phyloP scores from a whole-genome alignment of 1,140 invertebrate genomes.

The Pemphigus obesinymphae region DNA sequence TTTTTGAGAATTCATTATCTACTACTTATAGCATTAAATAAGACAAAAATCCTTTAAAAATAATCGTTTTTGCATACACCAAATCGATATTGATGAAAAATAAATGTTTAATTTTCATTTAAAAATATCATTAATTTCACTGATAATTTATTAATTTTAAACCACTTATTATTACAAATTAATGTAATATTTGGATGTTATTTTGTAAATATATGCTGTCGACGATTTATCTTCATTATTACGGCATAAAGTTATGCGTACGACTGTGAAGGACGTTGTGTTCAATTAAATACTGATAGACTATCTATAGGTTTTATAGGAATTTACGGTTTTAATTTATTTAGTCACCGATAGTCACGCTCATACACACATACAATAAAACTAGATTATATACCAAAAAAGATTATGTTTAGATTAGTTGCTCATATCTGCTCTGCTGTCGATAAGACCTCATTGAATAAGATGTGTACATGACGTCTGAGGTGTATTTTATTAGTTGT shows the following conservation, averaged over 20 bases:
- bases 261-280: background rate
- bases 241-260: background rate
- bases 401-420: background rate
- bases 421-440: background rate
- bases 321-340: background rate
- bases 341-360: background rate
- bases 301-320: background rate
- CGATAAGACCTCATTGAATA: background rate
- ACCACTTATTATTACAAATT: too few relatives aligned
- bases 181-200: too few relatives aligned
- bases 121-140: too few relatives aligned
- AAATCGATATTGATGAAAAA: too few relatives aligned
- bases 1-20: too few relatives aligned
- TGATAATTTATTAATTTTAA: too few relatives aligned
- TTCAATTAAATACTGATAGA: background rate
- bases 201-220: background rate
- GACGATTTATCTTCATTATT: background rate
- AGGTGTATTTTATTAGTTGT: background rate
- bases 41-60: too few relatives aligned
- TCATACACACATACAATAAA: too few relatives aligned
- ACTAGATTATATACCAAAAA: background rate
- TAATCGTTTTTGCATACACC: too few relatives aligned
- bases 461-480: background rate
- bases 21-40: too few relatives aligned
- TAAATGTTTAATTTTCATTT: too few relatives aligned